phyloP scores from a whole-genome alignment of 2,113 vertebrate genomes.

The Eulacestoma nigropectus region DNA sequence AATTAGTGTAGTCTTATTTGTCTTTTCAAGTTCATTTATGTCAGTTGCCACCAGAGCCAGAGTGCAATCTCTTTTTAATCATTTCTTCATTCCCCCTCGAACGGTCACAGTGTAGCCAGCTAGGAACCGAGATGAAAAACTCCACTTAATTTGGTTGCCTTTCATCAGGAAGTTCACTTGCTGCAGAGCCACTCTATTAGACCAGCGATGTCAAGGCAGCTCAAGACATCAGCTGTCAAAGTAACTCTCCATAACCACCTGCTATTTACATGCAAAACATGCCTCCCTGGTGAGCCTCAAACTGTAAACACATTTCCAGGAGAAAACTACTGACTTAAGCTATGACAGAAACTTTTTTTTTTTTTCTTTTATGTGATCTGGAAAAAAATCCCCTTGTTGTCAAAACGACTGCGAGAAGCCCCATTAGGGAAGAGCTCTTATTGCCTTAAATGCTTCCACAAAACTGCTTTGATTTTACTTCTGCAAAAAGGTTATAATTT shows the following conservation, averaged over 20 bases:
- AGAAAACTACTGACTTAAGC: slow-evolving; percentile 38
- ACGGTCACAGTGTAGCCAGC: background rate
- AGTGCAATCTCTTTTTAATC: slow-evolving; percentile 65
- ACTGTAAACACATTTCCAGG: slow-evolving; percentile 63
- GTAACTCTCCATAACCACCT: slow-evolving; percentile 52
- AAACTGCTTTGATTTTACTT: slow-evolving; percentile 22
- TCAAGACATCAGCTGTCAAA: slow-evolving; percentile 65
- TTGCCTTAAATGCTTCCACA: background rate
- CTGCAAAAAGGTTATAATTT: slow-evolving; percentile 47
- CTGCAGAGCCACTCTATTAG: slow-evolving; percentile 51
- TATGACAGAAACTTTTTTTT: slow-evolving; percentile 17
- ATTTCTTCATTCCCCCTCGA: slow-evolving; percentile 57
- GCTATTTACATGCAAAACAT: slow-evolving; percentile 68
- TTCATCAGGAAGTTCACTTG: slow-evolving; percentile 63
- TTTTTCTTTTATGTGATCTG: background rate
- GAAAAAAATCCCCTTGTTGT: background rate
- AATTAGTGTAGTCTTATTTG: slow-evolving; percentile 59
- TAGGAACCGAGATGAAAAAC: slow-evolving; percentile 47
- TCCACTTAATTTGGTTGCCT: slow-evolving; percentile 59
- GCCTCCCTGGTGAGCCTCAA: slow-evolving; percentile 60
- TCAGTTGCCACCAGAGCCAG: slow-evolving; percentile 31
- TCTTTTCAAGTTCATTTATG: slow-evolving; percentile 68
- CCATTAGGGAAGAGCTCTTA: slow-evolving; percentile 6
- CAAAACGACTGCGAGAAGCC: background rate
- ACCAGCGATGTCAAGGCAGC: slow-evolving; percentile 51